A percentile compares a stretch with the other conserved stretches of the same genome.
phyloP scores from a whole-genome alignment of 2,888 invertebrate species.

The Drosophila diplacantha region DNA sequence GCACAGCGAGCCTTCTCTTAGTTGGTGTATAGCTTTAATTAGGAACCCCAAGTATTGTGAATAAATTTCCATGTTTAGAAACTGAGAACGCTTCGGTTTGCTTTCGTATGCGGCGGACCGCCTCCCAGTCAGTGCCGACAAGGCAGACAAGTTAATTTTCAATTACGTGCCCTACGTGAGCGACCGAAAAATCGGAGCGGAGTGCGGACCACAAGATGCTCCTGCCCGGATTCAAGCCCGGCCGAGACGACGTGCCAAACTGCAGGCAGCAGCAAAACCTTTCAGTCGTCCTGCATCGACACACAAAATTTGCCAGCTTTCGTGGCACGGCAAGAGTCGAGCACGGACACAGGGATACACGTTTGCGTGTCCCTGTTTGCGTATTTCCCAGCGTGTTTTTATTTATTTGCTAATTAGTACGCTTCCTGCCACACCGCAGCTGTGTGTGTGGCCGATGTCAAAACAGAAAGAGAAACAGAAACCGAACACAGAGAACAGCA shows the following conservation, averaged over 20 bases:
- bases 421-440: conserved; percentile 44
- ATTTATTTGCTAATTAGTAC: conserved; percentile 70
- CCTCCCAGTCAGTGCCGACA: conserved; percentile 31
- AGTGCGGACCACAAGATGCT: background rate
- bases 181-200: conserved; percentile 7
- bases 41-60: conserved; percentile 57
- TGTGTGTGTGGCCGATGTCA: conserved; percentile 5
- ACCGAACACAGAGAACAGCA: conserved; percentile 1
- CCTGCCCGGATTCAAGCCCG: background rate
- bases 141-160: conserved; percentile 69
- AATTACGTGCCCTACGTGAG: conserved; percentile 66
- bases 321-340: conserved; percentile 3
- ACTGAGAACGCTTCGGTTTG: conserved; percentile 13
- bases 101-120: conserved; percentile 49
- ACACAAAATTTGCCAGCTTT: conserved; percentile 32
- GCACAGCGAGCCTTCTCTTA: conserved; percentile 10
- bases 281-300: conserved; percentile 57
- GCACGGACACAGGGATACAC: conserved; percentile 2
- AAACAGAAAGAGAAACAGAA: conserved; percentile 12
- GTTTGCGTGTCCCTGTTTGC: conserved; percentile 30
- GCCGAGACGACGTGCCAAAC: conserved; percentile 21
- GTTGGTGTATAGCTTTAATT: conserved; percentile 55
- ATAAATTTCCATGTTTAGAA: conserved; percentile 56
- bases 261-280: conserved; percentile 53
- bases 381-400: conserved; percentile 53